These are phyloP conservation scores for Sturnira hondurensis DNA, from an alignment of 2,113 vertebrate genomes.

Conservation along the genomic window DNA sequence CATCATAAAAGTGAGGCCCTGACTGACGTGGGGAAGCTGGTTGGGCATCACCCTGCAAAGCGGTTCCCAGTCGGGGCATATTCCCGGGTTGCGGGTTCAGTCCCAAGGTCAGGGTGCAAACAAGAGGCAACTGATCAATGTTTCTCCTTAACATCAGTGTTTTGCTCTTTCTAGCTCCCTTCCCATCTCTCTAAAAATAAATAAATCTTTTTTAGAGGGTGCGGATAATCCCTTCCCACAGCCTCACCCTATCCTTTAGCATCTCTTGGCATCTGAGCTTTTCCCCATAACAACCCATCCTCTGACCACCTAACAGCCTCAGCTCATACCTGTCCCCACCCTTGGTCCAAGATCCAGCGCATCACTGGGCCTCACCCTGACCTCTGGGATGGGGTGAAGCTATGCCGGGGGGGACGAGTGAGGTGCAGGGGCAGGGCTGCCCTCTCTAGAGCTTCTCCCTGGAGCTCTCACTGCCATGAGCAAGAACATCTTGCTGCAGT, in stretches of 20 bases:
- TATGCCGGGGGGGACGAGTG: background rate
- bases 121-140: no score
- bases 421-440: background rate
- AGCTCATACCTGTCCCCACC: background rate
- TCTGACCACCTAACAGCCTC: background rate
- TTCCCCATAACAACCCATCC: background rate
- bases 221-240: no score
- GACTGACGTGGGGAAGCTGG: no score
- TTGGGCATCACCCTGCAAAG: no score
- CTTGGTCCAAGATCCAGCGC: background rate
- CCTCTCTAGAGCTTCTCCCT: background rate
- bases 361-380: background rate
- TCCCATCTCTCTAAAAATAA: no score
- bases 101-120: no score
- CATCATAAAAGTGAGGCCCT: no score
- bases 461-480: background rate
- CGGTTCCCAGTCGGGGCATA: no score
- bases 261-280: background rate
- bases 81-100: no score
- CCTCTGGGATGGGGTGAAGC: background rate
- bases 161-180: no score
- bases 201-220: no score
- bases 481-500: conserved; percentile 24
- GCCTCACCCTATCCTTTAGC: background rate
- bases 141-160: no score